Evolutionary conservation across 2,888 invertebrate species (phyloP), one percentile per base, ranked within the genome.

Genomic region (Rotaria socialis): DNA sequence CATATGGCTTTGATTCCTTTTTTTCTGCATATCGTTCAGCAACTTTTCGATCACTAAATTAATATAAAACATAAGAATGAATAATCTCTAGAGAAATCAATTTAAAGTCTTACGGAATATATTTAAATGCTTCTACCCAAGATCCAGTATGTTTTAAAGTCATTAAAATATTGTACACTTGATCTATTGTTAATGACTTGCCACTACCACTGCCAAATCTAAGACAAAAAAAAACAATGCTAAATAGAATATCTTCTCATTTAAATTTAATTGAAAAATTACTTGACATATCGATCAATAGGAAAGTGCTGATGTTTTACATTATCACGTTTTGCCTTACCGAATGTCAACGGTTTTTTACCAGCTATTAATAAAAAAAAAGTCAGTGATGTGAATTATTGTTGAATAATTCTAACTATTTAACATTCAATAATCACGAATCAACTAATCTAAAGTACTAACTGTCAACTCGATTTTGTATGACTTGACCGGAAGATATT

Each of bases 191-290:
- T 47, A 80, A 80, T 11, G 80, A 47, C 47, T 80, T 80, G 1
- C 80, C 80, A n/a, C 80, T 80, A n/a, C 80, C 80, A 80, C 80
- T n/a, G 24, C 80, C 80, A 47, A 80, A 80, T 80, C 80, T 80
- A 55, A 7, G 22, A 55, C 7, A 22, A 22, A 55, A 22, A 3
- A 22, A 16, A 2, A 52, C n/a, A n/a, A n/a, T 47, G 4, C 11
- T 47, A 11, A 47, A 10, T 47, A 47, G 11, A 47, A 47, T 7
- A 10, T 47, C 11, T 52, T 8, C 11, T 52, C 14, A 52, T 14
- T 16, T 11, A 52, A 22, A 22, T 22, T 55, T 22, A 55, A 1
- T 35, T 55, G 19, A 10, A 3, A 80, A 80, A 47, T 3, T 80
- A 80, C 80, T 80, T 80, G 0, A 80, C 80, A 47, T 47, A 80